Conservation (phyloP, 2,113 vertebrate species). For the Larimichthys crocea region DNA sequence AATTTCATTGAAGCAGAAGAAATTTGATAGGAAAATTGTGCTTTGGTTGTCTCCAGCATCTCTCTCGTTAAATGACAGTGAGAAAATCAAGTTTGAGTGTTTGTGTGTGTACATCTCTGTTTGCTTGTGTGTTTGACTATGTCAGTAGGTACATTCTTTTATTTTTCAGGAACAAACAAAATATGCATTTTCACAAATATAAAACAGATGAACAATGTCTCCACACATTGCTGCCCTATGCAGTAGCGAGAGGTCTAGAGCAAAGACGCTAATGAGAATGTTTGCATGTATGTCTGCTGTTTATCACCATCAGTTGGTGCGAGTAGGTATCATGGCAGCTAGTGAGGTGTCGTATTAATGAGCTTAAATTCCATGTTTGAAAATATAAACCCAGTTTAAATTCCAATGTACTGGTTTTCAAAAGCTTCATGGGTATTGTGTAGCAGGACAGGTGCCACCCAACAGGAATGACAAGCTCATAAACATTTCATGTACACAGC, state of each 20-base stretch:
- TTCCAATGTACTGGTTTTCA: conserved; percentile 36
- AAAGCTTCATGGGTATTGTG: conserved; percentile 9
- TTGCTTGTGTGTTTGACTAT: not conserved
- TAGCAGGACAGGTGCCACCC: conserved; percentile 23
- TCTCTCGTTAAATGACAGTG: not conserved
- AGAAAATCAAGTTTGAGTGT: conserved; percentile 5
- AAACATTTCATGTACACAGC: conserved; percentile 28
- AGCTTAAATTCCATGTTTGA: not conserved
- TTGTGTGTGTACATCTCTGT: too few species aligned
- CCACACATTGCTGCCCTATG: conserved; percentile 2
- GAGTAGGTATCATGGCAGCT: not conserved
- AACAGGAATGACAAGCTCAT: conserved; percentile 29
- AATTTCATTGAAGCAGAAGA: not conserved
- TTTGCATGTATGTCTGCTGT: not conserved
- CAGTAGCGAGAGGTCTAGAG: not conserved
- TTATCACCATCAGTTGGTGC: not conserved
- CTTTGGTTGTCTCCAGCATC: not conserved
- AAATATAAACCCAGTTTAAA: conserved; percentile 12
- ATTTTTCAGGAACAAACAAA: not conserved
- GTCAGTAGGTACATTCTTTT: not conserved
- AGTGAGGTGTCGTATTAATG: not conserved
- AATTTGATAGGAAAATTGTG: not conserved
- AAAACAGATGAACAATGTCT: conserved; percentile 12
- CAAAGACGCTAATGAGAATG: conserved; percentile 10
- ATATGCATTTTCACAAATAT: not conserved